Evolutionary conservation across 2,888 invertebrate species (phyloP).

Genomic region (Chesias legatella): DNA sequence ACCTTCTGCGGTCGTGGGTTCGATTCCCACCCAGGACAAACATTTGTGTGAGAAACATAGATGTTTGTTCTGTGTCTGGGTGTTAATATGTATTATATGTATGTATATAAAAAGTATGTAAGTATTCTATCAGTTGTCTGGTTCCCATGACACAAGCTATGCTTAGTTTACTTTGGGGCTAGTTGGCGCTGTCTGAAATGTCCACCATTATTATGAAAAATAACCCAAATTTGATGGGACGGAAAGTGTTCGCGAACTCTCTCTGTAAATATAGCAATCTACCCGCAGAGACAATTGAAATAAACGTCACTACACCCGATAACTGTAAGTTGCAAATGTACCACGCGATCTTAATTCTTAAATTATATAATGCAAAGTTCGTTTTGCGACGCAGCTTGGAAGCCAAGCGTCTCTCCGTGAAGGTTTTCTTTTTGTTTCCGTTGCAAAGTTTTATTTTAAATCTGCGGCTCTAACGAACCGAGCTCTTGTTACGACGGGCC

Average conservation of each 20-base stretch:
- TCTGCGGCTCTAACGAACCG: conserved; percentile 72
- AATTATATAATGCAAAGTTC: conserved; percentile 37
- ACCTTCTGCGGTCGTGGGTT: too few species aligned
- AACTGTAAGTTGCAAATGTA: conserved; percentile 30
- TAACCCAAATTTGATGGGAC: conserved; percentile 57
- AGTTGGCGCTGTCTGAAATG: too few species aligned
- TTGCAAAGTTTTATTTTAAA: conserved; percentile 72
- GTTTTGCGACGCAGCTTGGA: conserved; percentile 41
- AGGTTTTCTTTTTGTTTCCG: conserved; percentile 65
- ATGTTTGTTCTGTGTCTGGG: too few species aligned
- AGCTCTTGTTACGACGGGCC: conserved; percentile 56
- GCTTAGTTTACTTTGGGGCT: too few species aligned
- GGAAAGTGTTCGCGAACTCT: conserved; percentile 58
- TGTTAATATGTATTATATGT: too few species aligned
- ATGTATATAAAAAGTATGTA: too few species aligned
- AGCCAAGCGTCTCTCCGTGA: conserved; percentile 60
- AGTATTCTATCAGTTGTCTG: too few species aligned
- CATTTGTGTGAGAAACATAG: too few species aligned
- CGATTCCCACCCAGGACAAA: too few species aligned
- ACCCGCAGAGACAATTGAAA: conserved; percentile 75
- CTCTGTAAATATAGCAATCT: conserved; percentile 71
- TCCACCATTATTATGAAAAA: too few species aligned
- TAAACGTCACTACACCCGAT: conserved; percentile 50
- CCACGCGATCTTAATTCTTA: conserved; percentile 49
- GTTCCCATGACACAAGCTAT: too few species aligned